These are phyloP conservation scores for Eupithecia abbreviata DNA, from an alignment of 2,888 invertebrate species.

Conservation along the genomic window DNA sequence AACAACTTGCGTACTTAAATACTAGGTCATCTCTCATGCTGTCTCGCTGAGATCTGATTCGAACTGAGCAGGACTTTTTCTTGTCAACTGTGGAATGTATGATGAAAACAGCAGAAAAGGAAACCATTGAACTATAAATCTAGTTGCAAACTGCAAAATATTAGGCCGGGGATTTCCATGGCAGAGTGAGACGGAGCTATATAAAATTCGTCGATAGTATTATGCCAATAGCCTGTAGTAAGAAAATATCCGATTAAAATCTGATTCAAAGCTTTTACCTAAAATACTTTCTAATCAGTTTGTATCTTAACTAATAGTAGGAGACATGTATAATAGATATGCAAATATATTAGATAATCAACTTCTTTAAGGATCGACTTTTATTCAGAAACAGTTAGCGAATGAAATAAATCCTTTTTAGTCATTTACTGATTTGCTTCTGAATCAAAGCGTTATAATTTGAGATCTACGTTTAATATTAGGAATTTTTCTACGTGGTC, in stretches of 20 bases:
- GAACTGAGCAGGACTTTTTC: not conserved
- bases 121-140: slow-evolving; percentile 13
- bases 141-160: slow-evolving; percentile 22
- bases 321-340: slow-evolving; percentile 29
- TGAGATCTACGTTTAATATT: slow-evolving; percentile 32
- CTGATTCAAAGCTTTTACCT: slow-evolving; percentile 7
- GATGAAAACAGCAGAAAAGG: slow-evolving; percentile 11
- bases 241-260: slow-evolving; percentile 21
- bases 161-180: slow-evolving; percentile 23
- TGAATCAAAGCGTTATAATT: slow-evolving; percentile 28
- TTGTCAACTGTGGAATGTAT: not conserved
- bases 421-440: slow-evolving; percentile 24
- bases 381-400: slow-evolving; percentile 25
- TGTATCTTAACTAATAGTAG: slow-evolving; percentile 26
- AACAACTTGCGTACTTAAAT: not conserved
- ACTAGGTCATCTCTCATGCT: not conserved
- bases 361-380: slow-evolving; percentile 20
- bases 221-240: slow-evolving; percentile 20
- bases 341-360: slow-evolving; percentile 18
- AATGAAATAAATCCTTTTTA: slow-evolving; percentile 14
- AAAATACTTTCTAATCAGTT: slow-evolving; percentile 15
- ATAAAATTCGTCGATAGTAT: slow-evolving; percentile 10
- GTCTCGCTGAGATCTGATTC: not conserved
- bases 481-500: slow-evolving; percentile 46
- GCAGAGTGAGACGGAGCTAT: not conserved